Evolutionary conservation across 2,888 invertebrate species (phyloP).

Genomic region (Adelognathus sp.): DNA sequence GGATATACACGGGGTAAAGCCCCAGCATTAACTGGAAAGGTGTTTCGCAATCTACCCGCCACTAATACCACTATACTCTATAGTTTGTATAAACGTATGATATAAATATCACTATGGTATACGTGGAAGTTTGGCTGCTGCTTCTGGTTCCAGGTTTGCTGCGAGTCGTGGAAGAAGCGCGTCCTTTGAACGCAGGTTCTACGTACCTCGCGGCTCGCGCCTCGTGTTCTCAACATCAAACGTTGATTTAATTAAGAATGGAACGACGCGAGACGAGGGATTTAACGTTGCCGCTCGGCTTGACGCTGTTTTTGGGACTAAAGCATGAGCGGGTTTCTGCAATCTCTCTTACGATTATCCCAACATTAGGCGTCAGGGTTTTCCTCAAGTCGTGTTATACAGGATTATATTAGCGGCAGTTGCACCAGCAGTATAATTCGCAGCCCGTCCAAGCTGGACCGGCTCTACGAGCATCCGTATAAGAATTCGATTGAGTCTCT

Average conservation of each 20-base stretch:
- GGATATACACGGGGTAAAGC: conserved; percentile 19
- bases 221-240: conserved; percentile 48
- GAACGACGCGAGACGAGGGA: conserved; percentile 53
- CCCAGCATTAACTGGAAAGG: conserved; percentile 38
- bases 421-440: neutral
- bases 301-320: conserved; percentile 20
- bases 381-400: conserved; percentile 1
- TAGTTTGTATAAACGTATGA: neutral
- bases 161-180: conserved; percentile 7
- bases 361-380: conserved; percentile 38
- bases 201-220: conserved; percentile 30
- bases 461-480: conserved; percentile 31
- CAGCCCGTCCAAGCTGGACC: conserved; percentile 28
- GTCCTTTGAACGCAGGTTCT: conserved; percentile 10
- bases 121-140: conserved; percentile 1
- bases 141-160: conserved; percentile 10
- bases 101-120: conserved; percentile 6
- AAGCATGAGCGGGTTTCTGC: conserved; percentile 33
- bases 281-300: conserved; percentile 54
- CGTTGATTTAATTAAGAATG: conserved; percentile 66
- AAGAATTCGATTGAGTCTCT: conserved; percentile 36
- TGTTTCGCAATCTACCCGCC: conserved; percentile 24
- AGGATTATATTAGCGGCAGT: neutral
- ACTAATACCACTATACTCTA: conserved; percentile 3
- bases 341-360: conserved; percentile 46